Conservation (phyloP, 2,888 invertebrate species). For the Nephrotoma flavescens region DNA sequence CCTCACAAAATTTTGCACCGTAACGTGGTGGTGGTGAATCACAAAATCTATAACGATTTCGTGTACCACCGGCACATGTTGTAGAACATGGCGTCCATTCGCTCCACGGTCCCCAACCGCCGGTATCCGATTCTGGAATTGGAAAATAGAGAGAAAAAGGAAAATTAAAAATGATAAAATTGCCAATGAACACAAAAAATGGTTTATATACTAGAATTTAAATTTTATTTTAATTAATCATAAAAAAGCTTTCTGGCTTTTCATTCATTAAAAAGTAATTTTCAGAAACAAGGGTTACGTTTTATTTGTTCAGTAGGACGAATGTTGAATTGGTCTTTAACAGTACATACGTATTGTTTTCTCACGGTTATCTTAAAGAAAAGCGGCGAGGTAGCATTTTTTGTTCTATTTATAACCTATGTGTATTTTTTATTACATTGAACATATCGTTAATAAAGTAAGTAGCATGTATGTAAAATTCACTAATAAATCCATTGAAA, state of each 20-base stretch:
- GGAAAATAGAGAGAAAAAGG: conserved; percentile 1
- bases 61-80: conserved; percentile 60
- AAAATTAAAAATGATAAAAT: neutral
- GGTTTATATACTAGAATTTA: neutral
- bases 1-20: conserved; percentile 80
- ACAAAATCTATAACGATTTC: conserved; percentile 73
- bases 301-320: neutral
- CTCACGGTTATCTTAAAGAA: neutral
- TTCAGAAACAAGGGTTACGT: neutral
- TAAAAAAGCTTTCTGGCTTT: neutral
- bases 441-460: too few species aligned
- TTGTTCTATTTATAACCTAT: too few species aligned
- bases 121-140: conserved; percentile 53
- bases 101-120: conserved; percentile 69
- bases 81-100: conserved; percentile 74
- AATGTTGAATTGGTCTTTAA: neutral
- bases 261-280: neutral
- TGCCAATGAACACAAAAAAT: neutral
- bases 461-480: too few species aligned
- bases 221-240: neutral
- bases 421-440: too few species aligned
- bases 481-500: too few species aligned
- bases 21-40: conserved; percentile 77
- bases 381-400: too few species aligned
- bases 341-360: neutral